Evolutionary conservation across 2,113 vertebrate genomes (phyloP).

Genomic region (Lota lota): DNA sequence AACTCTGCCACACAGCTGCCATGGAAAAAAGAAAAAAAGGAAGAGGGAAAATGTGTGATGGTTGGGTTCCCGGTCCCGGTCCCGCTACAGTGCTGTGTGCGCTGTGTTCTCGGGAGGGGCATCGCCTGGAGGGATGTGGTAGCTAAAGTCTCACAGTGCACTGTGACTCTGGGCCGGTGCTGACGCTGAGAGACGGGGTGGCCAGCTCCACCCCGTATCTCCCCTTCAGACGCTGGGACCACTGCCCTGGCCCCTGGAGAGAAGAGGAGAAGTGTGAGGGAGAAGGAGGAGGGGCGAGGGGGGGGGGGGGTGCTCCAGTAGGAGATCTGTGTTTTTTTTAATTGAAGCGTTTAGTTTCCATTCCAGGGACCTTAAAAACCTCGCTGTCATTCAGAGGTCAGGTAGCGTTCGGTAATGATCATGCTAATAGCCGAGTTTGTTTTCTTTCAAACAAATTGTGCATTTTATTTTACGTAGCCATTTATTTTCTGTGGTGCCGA

Average conservation of each 20-base stretch:
- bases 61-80: conserved; percentile 18
- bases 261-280: background rate
- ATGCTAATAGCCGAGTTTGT: no score
- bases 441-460: no score
- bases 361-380: no score
- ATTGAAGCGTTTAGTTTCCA: no score
- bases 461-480: no score
- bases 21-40: background rate
- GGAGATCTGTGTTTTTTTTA: no score
- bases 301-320: no score
- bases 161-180: background rate
- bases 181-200: background rate
- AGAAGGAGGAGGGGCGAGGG: background rate
- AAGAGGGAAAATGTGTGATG: no score
- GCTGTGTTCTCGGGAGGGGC: background rate
- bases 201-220: background rate
- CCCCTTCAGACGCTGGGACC: background rate
- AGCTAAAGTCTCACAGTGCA: background rate
- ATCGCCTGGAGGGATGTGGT: background rate
- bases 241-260: background rate
- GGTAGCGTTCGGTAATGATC: no score
- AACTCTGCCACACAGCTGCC: conserved; percentile 12
- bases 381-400: no score
- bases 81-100: background rate
- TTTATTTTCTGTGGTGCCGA: no score